Conservation (phyloP, 2,888 invertebrate species). For the Rosalia funebris region DNA sequence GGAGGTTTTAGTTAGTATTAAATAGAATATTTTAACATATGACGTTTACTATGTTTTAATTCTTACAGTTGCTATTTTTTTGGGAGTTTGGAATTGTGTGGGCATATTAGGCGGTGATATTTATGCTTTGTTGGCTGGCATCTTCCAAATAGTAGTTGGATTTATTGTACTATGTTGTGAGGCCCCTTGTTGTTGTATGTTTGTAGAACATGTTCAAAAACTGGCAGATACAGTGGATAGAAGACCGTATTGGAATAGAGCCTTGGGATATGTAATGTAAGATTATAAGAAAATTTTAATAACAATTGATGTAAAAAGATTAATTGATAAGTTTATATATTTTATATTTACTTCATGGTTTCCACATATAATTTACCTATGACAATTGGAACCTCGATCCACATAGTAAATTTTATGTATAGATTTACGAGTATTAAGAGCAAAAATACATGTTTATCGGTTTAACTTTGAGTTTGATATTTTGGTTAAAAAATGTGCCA, state of each 20-base stretch:
- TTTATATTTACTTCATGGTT: too few relatives aligned
- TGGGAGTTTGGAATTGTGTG: conserved; percentile 81
- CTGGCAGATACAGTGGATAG: conserved; percentile 85
- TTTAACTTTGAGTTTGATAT: too few relatives aligned
- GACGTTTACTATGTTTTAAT: conserved; percentile 2
- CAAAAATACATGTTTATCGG: too few relatives aligned
- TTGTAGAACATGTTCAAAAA: conserved; percentile 92
- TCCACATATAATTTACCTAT: too few relatives aligned
- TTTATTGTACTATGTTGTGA: conserved; percentile 90
- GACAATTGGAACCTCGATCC: too few relatives aligned
- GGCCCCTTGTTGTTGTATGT: conserved; percentile 97
- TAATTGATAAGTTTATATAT: too few relatives aligned
- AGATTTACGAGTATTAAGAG: too few relatives aligned
- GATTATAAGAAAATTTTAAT: too few relatives aligned
- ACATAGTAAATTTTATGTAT: too few relatives aligned
- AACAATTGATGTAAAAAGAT: too few relatives aligned
- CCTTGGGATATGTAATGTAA: conserved; percentile 85
- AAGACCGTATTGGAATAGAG: conserved; percentile 91
- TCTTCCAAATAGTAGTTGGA: conserved; percentile 90
- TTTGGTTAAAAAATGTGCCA: too few relatives aligned
- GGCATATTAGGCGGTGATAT: conserved; percentile 73
- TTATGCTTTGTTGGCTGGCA: conserved; percentile 78
- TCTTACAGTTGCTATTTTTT: conserved; percentile 82
- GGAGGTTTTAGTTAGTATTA: conserved; percentile 81
- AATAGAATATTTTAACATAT: not conserved